These are phyloP conservation scores for Silurus glanis DNA, from an alignment of 2,113 vertebrate species.

Conservation along the genomic window DNA sequence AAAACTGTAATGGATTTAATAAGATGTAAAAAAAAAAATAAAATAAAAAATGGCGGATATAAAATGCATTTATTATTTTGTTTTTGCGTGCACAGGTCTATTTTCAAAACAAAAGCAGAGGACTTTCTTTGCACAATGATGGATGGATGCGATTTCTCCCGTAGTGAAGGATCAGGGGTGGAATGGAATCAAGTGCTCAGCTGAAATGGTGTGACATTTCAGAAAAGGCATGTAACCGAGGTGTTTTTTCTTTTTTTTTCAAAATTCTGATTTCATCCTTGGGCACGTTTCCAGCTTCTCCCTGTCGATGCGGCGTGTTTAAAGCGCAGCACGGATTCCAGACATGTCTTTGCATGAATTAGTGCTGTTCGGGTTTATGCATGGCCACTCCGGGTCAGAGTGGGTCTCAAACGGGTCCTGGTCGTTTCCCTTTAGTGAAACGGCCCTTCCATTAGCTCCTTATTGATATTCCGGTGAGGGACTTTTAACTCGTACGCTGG, in stretches of 20 bases:
- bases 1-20: too few relatives aligned
- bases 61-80: not conserved
- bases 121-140: not conserved
- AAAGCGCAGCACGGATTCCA: not conserved
- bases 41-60: too few relatives aligned
- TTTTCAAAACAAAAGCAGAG: not conserved
- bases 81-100: not conserved
- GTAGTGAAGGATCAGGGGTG: not conserved
- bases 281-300: not conserved
- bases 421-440: slow-evolving; percentile 32
- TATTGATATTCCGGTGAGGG: slow-evolving; percentile 44
- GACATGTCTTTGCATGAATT: slow-evolving; percentile 34
- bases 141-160: not conserved
- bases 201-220: not conserved
- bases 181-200: not conserved
- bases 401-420: slow-evolving; percentile 17
- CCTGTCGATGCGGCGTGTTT: not conserved
- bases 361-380: slow-evolving; percentile 28
- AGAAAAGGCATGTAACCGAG: not conserved
- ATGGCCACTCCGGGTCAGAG: slow-evolving; percentile 25
- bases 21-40: too few relatives aligned
- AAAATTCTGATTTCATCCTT: not conserved
- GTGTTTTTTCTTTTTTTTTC: not conserved
- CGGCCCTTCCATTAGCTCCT: slow-evolving; percentile 35
- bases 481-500: slow-evolving; percentile 18